Percentiles rank a stretch among this genome's conserved stretches.
phyloP scores from a whole-genome alignment of 2,888 invertebrate genomes.

The Colletes collaris region DNA sequence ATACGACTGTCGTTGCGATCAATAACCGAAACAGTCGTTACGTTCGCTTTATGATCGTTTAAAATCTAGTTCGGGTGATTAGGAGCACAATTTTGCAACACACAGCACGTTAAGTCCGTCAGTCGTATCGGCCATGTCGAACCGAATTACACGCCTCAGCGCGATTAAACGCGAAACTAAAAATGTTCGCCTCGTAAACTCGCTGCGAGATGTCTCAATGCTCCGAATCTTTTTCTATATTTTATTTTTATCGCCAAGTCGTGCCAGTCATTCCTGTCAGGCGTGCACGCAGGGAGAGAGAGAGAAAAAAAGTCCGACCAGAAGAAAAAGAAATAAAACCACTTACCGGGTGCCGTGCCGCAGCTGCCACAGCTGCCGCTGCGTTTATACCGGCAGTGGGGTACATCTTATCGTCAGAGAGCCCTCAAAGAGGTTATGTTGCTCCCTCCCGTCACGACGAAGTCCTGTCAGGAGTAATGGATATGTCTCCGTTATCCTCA shows the following conservation, averaged over 20 bases:
- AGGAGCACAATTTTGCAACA: neutral
- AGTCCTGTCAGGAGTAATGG: conserved; percentile 54
- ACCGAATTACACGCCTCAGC: conserved; percentile 18
- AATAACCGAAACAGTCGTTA: neutral
- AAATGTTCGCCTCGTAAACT: conserved; percentile 12
- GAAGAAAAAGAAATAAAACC: conserved; percentile 56
- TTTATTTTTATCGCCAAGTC: conserved; percentile 34
- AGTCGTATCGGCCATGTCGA: conserved; percentile 10
- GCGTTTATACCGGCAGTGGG: conserved; percentile 80
- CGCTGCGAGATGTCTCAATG: conserved; percentile 27
- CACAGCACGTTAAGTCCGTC: neutral
- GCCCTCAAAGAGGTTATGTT: conserved; percentile 59
- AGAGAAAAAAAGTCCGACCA: conserved; percentile 16
- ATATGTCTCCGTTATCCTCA: conserved; percentile 61
- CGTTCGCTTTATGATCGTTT: neutral
- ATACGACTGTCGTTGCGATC: neutral
- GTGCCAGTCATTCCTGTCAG: conserved; percentile 34
- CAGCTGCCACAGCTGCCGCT: conserved; percentile 82
- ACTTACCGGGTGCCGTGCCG: conserved; percentile 81
- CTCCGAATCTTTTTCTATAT: conserved; percentile 14
- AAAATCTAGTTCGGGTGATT: neutral
- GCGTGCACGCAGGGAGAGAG: conserved; percentile 3
- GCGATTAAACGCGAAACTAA: conserved; percentile 32
- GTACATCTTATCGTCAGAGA: conserved; percentile 74
- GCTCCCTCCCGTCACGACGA: conserved; percentile 46